Evolutionary conservation across 2,797 vertebrate species (phyloP), one percentile per base, ranked within the genome.

Genomic region (Danionella dracula): DNA sequence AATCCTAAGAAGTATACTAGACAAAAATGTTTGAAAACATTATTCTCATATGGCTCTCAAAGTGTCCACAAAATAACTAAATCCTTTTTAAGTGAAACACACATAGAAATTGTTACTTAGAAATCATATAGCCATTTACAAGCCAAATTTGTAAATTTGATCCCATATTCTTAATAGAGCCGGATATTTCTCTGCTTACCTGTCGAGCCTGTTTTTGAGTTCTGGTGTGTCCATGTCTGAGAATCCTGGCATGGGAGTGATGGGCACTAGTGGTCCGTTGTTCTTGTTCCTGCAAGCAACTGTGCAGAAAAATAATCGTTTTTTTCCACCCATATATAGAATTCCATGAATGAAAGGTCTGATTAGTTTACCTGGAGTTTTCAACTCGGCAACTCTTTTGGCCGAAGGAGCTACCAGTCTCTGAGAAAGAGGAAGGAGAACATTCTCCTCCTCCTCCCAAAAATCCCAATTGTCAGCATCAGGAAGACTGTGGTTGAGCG

Each of bases 181-280:
- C 31, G 8, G 15, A 11, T 31, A 0, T 15, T 13, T 59, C 13
- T 45, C 12, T 29, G 67, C 88, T 77, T 9, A 99, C 97, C 92
- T 93, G 77, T 85, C 87, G 76, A 99, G 83, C 71, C 91, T 93
- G 76, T 88, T 93, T 87, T 94, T 99, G 53, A 98, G 92, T 31
- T 93, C 86, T 0, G 97, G 96, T 0, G 95, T 99, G 79, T 96
- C 94, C 97, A 99, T 92, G 70, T 93, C 88, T 1, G 97, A 98
- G 78, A 91, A 99, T 64, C 85, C 72, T 12, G 96, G 94, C 88
- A 94, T 86, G 1, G 96, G 96, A 1, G 95, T 96, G 78, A 94
- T 74, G 27, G 95, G 91, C 51, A 87, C 89, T 80, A 85, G 57
- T 0, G 84, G 76, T 20, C 62, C 60, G 1, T 45, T 66, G 13